Base-by-base conservation (phyloP, 2,888 invertebrate species). In the Tetanocera ferruginea region DNA sequence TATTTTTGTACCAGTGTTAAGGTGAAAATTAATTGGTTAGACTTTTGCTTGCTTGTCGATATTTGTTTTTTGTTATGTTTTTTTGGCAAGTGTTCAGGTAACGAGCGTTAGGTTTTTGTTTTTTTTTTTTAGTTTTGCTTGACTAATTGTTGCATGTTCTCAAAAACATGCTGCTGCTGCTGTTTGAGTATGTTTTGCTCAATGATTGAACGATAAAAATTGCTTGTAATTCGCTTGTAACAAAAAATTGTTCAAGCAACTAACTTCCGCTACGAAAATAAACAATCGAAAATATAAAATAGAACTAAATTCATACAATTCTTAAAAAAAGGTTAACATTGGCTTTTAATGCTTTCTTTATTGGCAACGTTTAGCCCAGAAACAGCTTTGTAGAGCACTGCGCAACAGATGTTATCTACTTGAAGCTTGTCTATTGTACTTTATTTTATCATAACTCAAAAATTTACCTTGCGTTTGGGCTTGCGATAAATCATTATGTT, bases 401-500 rank as follows among this genome's bases (percentile, higher is more conserved):
- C 19, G 2, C n/a, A n/a, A 52, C 3, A 5, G 5, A 8, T 52
- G n/a, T 5, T 1, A n/a, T 8, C 19, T 3, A n/a, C 19, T 52
- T 52, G 17, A 52, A 19, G 17, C 17, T 17, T 52, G 5, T 52
- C 52, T 9, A n/a, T 19, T 37, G 8, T 5, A 37, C 6, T 37
- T 3, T 6, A 37, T 5, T n/a, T n/a, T 1, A 19, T 1, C 19
- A 55, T 14, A 55, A 28, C 11, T 25, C 57, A 60, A 9, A 9
- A 3, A 25, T 60, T 34, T 81, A 81, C 81, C 81, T 77, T 66
- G 60, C 76, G 78, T 76, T 83, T 43, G 43, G 43, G 80, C 0
- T 66, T 67, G 55, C 87, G 83, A 34, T 79, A 82, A 34, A 87
- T 87, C 51, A 85, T 84, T 76, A 87, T 87, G 25, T 85, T 83